phyloP scores from a whole-genome alignment of 2,888 invertebrate species.

The Heliconius aoede region DNA sequence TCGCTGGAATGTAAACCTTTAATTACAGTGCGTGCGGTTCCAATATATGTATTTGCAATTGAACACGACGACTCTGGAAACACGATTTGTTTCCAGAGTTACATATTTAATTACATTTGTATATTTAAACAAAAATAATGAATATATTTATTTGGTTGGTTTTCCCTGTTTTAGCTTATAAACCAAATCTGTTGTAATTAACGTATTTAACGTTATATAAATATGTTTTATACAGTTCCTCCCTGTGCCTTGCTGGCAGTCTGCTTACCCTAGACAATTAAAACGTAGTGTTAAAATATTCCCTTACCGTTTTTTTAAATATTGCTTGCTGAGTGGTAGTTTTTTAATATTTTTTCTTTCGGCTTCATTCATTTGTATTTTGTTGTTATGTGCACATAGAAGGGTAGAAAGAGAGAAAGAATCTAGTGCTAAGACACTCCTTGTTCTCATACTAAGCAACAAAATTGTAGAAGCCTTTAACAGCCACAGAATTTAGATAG shows the following conservation, averaged over 20 bases:
- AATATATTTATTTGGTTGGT: background rate
- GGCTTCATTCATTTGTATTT: too few relatives aligned
- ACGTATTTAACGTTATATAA: too few relatives aligned
- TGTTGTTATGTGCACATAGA: too few relatives aligned
- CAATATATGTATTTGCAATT: conserved; percentile 15
- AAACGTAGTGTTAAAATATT: too few relatives aligned
- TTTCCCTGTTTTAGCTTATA: background rate
- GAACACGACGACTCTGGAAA: too few relatives aligned
- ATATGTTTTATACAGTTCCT: too few relatives aligned
- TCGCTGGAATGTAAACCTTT: background rate
- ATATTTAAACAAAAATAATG: background rate
- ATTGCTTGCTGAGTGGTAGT: too few relatives aligned
- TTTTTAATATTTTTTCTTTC: too few relatives aligned
- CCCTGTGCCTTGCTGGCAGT: too few relatives aligned
- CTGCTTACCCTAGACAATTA: too few relatives aligned
- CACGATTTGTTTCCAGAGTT: conserved; percentile 5
- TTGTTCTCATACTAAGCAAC: background rate
- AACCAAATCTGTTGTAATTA: background rate
- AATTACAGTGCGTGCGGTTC: conserved; percentile 1
- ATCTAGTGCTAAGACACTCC: background rate
- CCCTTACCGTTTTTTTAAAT: too few relatives aligned
- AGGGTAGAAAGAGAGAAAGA: background rate
- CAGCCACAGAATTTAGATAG: background rate
- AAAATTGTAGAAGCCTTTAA: background rate
- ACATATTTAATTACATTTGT: background rate